Base-by-base conservation (phyloP, 2,888 invertebrate genomes). In the Cephus pulcher region DNA sequence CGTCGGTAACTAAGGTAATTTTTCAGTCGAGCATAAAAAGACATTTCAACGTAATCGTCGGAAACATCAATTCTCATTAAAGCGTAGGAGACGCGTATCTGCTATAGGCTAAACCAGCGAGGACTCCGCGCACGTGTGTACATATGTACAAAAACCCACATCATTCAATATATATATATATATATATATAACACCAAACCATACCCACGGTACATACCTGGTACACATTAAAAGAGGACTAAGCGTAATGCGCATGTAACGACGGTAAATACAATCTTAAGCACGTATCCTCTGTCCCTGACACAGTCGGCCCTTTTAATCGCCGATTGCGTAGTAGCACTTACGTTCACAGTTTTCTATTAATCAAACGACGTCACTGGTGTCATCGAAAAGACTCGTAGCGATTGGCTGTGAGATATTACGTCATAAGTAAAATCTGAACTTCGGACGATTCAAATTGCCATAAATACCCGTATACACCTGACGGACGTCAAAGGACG, bases 11-110 rank as follows among this genome's bases (percentile, higher is more conserved):
- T 71, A 80, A 75, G 78, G 79, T 82, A 84, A 86, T 87, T 86
- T 86, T 85, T 86, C 81, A 80, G 78, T 70, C 79, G 81, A 79
- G 82, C 70, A 70, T 74, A 78, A 37, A 73, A 80, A 75, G 83
- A 82, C 84, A 84, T 86, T 86, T 86, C 84, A 86, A 80, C 79
- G 82, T 89, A 89, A 89, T 89, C 83, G 88, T 89, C 88, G 89
- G 89, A 89, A 88, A 89, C 89, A 89, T 89, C 88, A 89, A 89
- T 89, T 88, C 86, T 87, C 86, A 84, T 89, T 85, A 84, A 83
- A 84, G 84, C 84, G 83, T 86, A 85, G 85, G 85, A 86, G 86
- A 88, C 82, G 83, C 82, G 84, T 85, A 87, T 83, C 84, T 82
- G 85, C 83, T 83, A 81, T 81, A 80, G 83, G 81, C 73, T 75